These are phyloP conservation scores for Oxytorus armatus DNA, from an alignment of 2,888 invertebrate genomes.

Conservation along the genomic window DNA sequence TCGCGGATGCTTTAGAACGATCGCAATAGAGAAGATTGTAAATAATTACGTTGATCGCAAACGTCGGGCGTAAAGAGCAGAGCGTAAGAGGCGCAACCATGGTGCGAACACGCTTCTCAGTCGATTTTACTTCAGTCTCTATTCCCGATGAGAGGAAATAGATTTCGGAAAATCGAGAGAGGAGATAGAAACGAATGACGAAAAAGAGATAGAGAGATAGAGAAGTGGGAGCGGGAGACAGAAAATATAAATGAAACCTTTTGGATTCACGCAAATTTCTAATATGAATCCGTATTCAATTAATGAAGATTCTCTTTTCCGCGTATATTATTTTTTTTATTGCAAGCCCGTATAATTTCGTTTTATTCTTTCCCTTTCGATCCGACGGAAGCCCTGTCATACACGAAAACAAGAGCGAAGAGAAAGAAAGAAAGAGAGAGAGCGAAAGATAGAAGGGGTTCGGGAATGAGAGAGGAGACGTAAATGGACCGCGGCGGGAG, in stretches of 20 bases:
- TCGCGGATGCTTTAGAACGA: constrained; percentile 26
- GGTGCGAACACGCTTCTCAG: constrained; percentile 12
- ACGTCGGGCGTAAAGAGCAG: constrained; percentile 19
- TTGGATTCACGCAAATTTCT: background rate
- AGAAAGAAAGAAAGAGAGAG: background rate
- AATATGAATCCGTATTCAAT: constrained; percentile 49
- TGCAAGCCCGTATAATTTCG: constrained; percentile 43
- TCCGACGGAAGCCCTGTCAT: constrained; percentile 43
- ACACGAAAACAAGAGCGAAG: constrained; percentile 51
- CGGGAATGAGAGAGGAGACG: constrained; percentile 46
- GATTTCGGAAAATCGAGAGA: constrained; percentile 16
- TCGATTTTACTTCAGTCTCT: constrained; percentile 31
- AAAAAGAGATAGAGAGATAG: too few species aligned
- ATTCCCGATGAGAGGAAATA: background rate
- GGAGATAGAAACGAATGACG: background rate
- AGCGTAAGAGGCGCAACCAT: background rate
- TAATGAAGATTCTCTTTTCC: constrained; percentile 45
- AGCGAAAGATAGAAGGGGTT: constrained; percentile 11
- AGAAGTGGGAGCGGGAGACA: too few species aligned
- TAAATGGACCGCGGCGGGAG: constrained; percentile 66
- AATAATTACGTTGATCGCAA: constrained; percentile 62
- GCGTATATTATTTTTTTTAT: constrained; percentile 46
- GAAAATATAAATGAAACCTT: constrained; percentile 15
- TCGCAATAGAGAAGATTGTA: constrained; percentile 48
- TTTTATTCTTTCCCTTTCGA: constrained; percentile 19